Base-by-base conservation (phyloP, 2,888 invertebrate genomes). In the Strigamia crassipes region DNA sequence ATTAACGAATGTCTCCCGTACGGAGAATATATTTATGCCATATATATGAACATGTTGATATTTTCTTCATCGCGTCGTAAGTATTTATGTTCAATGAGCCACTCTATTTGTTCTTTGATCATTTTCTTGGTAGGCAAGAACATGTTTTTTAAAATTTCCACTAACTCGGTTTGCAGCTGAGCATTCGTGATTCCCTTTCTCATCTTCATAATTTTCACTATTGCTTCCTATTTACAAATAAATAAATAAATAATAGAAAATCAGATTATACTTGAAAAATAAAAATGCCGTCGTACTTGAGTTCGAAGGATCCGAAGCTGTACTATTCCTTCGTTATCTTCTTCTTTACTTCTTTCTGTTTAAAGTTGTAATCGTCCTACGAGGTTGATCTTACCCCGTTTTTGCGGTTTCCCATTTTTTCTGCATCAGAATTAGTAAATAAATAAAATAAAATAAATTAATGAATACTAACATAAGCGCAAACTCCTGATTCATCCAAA, bases 41-140 rank as follows among this genome's bases (percentile, higher is more conserved):
- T 95, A 89, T 99, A 99, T 88, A 97, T 95, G 90, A 98, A 99
- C 86, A 95, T 94, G 89, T 98, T 98, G 87, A 98, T 97, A 88
- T 99, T 97, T 85, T 97, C 95, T 86, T 97, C 97, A 88, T 98
- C 97, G 85, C 99, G 91, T 83, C 92, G 91, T 94, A 99, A 97
- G 88, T 98, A 99, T 88, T 97, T 97, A 89, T 99, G 96, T 89
- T 99, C 99, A 84, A 99, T 99, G 77, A 99, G 92, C 99, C 99
- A 99, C 89, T 99, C 99, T 81, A 99, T 92, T 89, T 99, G 99
- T 89, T 99, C 99, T 89, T 99, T 99, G 86, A 99, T 99, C 94
- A 99, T 96, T 89, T 99, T 98, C 89, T 97, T 97, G 84, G 97
- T 96, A 34, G 99, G 99, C 87, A 99, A 90, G 91, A 99, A 99